Base-by-base conservation (phyloP, 2,113 vertebrate species). In the Pedetes capensis region DNA sequence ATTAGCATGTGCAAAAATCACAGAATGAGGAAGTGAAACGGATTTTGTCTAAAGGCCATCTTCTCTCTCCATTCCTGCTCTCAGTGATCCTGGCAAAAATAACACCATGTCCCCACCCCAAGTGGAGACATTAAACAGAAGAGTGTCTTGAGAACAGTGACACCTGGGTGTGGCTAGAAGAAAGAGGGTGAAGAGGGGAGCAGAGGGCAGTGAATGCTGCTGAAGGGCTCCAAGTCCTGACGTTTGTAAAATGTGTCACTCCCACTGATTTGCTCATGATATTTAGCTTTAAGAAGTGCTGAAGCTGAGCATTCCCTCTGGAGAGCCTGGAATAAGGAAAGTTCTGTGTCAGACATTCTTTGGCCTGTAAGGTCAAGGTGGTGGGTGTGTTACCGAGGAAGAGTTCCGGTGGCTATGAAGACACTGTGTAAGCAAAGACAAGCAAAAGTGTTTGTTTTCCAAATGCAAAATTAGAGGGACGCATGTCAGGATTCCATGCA, bases 201-300 rank as follows among this genome's bases (percentile, higher is more conserved):
- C 37, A 20, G 25, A 27, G 78, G 51, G 57, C 25, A 22, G 16
- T 9, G 49, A 32, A 57, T 9, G n/a, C 59, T 71, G 47, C 25
- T 55, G 72, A 71, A 1, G n/a, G 51, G 61, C 64, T 93, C 63
- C 29, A 72, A 88, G 42, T 57, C 32, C 86, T 42, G 22, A 80
- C 55, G 6, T 63, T 71, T 25, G 7, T 61, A 76, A 83, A 89
- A 78, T 59, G 55, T n/a, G 53, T 87, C 84, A 8, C 34, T 47
- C 44, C 44, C 55, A 42, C 75, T 71, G 27, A 42, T 71, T 64
- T 59, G 22, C 78, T 91, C 32, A 9, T 95, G 95, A 42, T 95
- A 90, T 96, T 96, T 91, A 78, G 72, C 44, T 68, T 75, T 29
- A 66, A 91, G 95, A 97, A 97, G 49, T 96, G 95, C 97, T 97